Evolutionary conservation across 2,797 vertebrate species (phyloP).

Genomic region (Simalia tracyae): DNA sequence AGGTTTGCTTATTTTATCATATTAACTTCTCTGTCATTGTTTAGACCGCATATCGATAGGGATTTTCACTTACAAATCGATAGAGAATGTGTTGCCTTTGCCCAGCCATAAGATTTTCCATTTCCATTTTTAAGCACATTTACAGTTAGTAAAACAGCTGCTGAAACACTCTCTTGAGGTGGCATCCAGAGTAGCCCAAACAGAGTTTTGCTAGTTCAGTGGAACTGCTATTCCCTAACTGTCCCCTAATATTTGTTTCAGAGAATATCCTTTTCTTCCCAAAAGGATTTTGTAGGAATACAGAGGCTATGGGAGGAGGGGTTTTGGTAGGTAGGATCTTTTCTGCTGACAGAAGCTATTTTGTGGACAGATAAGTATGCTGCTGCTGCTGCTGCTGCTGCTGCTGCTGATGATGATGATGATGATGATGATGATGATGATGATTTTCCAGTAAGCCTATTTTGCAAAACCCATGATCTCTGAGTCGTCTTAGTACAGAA

Average conservation of each 20-base stretch:
- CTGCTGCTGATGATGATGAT: too few species aligned
- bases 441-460: too few species aligned
- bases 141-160: neutral
- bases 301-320: too few species aligned
- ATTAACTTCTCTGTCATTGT: slow-evolving; percentile 45
- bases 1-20: slow-evolving; percentile 41
- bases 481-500: too few species aligned
- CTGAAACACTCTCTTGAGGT: neutral
- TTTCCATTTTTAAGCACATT: slow-evolving; percentile 42
- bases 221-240: neutral
- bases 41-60: neutral
- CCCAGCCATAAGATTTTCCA: slow-evolving; percentile 18
- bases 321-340: neutral
- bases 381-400: too few species aligned
- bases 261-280: neutral
- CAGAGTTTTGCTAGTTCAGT: neutral
- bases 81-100: slow-evolving; percentile 29
- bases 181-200: neutral
- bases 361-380: neutral
- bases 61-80: slow-evolving; percentile 28
- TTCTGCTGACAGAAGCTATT: neutral
- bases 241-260: neutral
- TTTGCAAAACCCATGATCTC: too few species aligned
- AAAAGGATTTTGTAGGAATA: neutral
- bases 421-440: too few species aligned